Percentiles rank a stretch among this genome's conserved stretches.
These are phyloP conservation scores for Erpornis zantholeuca DNA, from an alignment of 2,113 vertebrate genomes.

Conservation along the genomic window DNA sequence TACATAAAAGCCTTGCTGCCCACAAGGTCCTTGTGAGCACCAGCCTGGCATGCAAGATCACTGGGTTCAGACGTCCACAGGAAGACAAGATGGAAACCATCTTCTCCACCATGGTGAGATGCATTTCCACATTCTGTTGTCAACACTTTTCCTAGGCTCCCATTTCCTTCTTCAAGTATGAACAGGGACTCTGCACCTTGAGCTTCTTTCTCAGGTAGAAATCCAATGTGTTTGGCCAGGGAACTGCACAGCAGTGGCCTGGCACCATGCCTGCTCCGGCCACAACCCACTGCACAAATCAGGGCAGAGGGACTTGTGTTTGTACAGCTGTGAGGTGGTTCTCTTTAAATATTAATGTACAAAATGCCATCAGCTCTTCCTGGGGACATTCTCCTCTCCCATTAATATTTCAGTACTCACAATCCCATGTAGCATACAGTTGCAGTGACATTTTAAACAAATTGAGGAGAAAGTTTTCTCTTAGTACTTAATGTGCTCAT, in stretches of 20 bases:
- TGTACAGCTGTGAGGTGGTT: neutral
- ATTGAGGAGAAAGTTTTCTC: neutral
- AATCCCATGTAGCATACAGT: neutral
- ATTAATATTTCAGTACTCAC: neutral
- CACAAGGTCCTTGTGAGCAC: conserved; percentile 90
- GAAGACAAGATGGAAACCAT: conserved; percentile 92
- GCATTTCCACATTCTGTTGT: neutral
- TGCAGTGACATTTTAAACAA: neutral
- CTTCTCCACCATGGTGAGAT: conserved; percentile 90
- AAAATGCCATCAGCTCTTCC: conserved; percentile 29
- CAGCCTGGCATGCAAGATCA: conserved; percentile 89
- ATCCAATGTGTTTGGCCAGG: neutral
- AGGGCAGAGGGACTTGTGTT: neutral
- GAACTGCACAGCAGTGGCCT: neutral
- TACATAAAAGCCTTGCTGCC: conserved; percentile 90
- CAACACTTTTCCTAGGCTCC: neutral
- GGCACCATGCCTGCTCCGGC: fast-evolving
- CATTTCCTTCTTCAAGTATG: neutral
- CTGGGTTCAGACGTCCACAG: conserved; percentile 86
- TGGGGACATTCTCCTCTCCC: neutral
- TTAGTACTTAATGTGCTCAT: neutral
- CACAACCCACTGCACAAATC: neutral
- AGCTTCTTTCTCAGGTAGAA: neutral
- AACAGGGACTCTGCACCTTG: neutral
- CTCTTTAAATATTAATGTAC: neutral